These are phyloP conservation scores for Cheirogaleus medius DNA, from an alignment of 2,113 vertebrate genomes.

Conservation along the genomic window DNA sequence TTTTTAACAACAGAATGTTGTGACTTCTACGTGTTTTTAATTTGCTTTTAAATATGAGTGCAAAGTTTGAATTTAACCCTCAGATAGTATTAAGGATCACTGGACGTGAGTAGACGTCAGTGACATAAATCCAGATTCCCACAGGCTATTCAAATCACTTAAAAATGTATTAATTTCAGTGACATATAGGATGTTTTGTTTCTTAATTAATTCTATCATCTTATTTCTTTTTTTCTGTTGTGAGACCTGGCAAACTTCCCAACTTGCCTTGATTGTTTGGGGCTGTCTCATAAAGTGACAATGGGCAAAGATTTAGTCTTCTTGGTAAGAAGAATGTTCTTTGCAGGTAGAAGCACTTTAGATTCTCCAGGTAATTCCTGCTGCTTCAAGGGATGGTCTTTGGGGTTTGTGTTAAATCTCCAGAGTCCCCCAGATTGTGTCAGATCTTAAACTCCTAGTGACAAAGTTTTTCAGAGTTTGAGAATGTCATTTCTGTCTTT, in stretches of 20 bases:
- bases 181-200: neutral
- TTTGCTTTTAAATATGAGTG: neutral
- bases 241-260: neutral
- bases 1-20: neutral
- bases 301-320: neutral
- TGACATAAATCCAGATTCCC: neutral
- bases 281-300: neutral
- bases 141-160: neutral
- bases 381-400: neutral
- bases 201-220: neutral
- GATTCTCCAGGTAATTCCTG: neutral
- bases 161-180: neutral
- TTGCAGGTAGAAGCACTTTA: neutral
- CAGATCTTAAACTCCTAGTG: neutral
- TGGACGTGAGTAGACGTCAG: neutral
- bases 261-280: neutral
- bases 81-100: neutral
- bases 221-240: neutral
- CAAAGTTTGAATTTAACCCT: neutral
- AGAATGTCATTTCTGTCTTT: constrained; percentile 35
- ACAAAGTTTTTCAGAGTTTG: constrained; percentile 36
- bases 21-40: neutral
- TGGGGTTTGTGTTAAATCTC: neutral
- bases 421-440: neutral
- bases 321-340: neutral